Conservation (phyloP, 2,113 vertebrate species). For the Pedetes capensis region DNA sequence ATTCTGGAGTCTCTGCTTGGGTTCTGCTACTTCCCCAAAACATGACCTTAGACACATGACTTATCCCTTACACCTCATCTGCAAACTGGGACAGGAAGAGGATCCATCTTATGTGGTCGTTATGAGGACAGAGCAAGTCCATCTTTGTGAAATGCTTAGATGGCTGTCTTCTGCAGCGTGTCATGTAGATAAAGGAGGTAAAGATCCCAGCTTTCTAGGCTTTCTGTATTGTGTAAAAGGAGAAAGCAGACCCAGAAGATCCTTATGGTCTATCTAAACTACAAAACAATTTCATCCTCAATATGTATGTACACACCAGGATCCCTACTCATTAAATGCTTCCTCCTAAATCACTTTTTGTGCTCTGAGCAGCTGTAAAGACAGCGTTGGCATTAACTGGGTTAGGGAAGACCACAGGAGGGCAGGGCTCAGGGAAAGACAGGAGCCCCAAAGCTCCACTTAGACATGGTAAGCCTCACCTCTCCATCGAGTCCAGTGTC, state of each 20-base stretch:
- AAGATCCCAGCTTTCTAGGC: background rate
- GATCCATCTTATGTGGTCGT: background rate
- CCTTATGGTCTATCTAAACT: background rate
- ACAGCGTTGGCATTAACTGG: background rate
- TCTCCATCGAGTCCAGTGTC: background rate
- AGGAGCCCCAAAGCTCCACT: background rate
- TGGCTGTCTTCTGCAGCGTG: no score
- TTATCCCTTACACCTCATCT: background rate
- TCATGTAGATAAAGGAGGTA: accelerated
- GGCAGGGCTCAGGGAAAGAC: background rate
- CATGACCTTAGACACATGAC: background rate
- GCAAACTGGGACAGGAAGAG: background rate
- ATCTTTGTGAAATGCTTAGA: background rate
- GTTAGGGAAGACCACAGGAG: background rate
- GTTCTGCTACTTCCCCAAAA: background rate
- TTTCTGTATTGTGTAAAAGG: background rate
- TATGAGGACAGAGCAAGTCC: background rate
- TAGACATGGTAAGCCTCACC: background rate
- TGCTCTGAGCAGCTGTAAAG: background rate
- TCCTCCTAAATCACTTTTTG: background rate
- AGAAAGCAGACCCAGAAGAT: background rate
- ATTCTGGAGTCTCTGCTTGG: background rate
- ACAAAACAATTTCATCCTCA: background rate
- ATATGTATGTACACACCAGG: background rate
- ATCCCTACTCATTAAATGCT: background rate